phyloP scores from a whole-genome alignment of 2,888 invertebrate genomes.

The Polydrusus tereticollis region DNA sequence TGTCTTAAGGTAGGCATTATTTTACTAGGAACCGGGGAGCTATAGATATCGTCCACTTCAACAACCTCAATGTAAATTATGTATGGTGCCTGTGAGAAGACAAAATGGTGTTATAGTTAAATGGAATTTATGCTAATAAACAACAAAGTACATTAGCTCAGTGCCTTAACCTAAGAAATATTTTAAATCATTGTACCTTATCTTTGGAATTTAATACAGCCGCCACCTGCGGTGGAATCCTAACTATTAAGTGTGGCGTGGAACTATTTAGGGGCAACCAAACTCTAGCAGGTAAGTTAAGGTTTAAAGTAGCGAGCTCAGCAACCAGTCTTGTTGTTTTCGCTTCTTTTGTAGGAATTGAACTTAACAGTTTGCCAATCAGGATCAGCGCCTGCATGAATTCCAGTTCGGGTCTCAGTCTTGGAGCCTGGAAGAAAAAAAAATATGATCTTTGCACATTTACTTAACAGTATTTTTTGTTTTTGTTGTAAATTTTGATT shows the following conservation, averaged over 20 bases:
- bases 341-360: constrained; percentile 88
- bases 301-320: constrained; percentile 92
- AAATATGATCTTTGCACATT: neutral
- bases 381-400: constrained; percentile 89
- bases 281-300: constrained; percentile 97
- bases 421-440: constrained; percentile 78
- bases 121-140: too few relatives aligned
- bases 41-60: constrained; percentile 86
- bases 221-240: constrained; percentile 97
- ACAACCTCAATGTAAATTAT: constrained; percentile 98
- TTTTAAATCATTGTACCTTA: constrained; percentile 72
- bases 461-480: neutral
- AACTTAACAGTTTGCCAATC: constrained; percentile 86
- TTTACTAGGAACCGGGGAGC: constrained; percentile 91
- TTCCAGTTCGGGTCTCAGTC: constrained; percentile 86
- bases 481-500: too few relatives aligned
- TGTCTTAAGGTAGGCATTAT: constrained; percentile 85
- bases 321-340: constrained; percentile 93
- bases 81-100: constrained; percentile 84
- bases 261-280: constrained; percentile 95
- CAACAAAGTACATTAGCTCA: too few relatives aligned
- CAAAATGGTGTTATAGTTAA: neutral
- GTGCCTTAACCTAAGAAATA: neutral
- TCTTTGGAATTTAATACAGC: constrained; percentile 99
- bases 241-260: constrained; percentile 90